phyloP scores from a whole-genome alignment of 2,888 invertebrate species.

The Ennomos erosarius region DNA sequence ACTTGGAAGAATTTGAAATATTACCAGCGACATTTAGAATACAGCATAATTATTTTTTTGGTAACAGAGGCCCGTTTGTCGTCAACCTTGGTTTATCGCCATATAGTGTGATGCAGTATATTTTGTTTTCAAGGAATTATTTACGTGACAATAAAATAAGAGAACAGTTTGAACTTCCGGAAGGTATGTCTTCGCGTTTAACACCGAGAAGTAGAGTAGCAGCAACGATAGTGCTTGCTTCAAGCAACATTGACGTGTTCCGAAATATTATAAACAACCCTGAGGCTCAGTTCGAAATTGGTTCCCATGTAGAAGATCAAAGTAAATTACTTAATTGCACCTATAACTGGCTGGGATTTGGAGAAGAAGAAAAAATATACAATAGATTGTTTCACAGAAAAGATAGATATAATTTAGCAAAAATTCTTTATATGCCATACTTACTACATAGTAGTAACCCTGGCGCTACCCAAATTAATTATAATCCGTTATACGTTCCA shows the following conservation, averaged over 20 bases:
- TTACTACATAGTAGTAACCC: constrained; percentile 95
- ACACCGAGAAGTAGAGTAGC: constrained; percentile 96
- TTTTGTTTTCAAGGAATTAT: constrained; percentile 95
- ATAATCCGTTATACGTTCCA: constrained; percentile 91
- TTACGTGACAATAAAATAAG: constrained; percentile 93
- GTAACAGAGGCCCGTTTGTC: constrained; percentile 95
- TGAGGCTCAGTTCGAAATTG: constrained; percentile 96
- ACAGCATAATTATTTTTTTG: constrained; percentile 94
- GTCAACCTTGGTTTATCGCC: constrained; percentile 95
- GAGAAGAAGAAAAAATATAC: constrained; percentile 90
- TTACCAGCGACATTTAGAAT: constrained; percentile 89
- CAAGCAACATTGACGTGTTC: constrained; percentile 94
- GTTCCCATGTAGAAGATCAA: constrained; percentile 97
- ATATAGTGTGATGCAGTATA: constrained; percentile 91
- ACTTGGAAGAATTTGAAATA: constrained; percentile 91
- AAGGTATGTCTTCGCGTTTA: constrained; percentile 88
- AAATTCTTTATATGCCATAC: constrained; percentile 96
- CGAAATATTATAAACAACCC: constrained; percentile 97
- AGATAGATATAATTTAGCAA: constrained; percentile 97
- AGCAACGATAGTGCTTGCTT: constrained; percentile 96
- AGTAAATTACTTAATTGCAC: constrained; percentile 97
- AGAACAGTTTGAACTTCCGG: constrained; percentile 92
- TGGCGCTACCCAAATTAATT: constrained; percentile 92
- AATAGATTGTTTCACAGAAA: constrained; percentile 92
- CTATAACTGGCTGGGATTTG: constrained; percentile 96